These are phyloP conservation scores for Deroplatys truncata DNA, from an alignment of 2,888 invertebrate species.

Conservation along the genomic window DNA sequence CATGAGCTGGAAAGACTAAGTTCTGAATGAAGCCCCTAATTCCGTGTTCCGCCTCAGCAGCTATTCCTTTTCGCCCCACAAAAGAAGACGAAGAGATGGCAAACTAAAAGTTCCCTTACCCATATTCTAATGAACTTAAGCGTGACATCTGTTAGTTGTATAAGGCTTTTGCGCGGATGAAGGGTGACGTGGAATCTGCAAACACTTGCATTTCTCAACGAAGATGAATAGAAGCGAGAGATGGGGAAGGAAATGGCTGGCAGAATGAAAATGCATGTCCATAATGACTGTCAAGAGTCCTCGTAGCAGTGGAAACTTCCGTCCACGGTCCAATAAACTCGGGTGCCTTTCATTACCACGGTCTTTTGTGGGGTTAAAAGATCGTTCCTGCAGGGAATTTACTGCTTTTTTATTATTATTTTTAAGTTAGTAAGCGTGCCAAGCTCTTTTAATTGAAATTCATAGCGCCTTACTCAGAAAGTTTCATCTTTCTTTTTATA, in stretches of 20 bases:
- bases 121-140: background rate
- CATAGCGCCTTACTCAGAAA: background rate
- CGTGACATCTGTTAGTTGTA: background rate
- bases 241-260: background rate
- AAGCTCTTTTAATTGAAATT: background rate
- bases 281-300: background rate
- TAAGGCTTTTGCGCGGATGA: background rate
- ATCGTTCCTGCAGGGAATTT: background rate
- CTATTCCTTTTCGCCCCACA: background rate
- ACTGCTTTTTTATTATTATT: background rate
- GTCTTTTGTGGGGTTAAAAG: background rate
- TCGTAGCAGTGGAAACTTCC: background rate
- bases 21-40: background rate
- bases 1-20: too few relatives aligned
- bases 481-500: background rate
- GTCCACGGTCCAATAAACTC: background rate
- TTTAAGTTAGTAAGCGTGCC: background rate
- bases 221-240: background rate
- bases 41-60: background rate
- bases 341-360: background rate
- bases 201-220: background rate
- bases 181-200: background rate
- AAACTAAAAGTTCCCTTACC: background rate
- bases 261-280: too few relatives aligned
- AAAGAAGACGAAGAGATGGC: background rate